phyloP scores from a whole-genome alignment of 1,140 invertebrate genomes.

The Rhyzopertha dominica region DNA sequence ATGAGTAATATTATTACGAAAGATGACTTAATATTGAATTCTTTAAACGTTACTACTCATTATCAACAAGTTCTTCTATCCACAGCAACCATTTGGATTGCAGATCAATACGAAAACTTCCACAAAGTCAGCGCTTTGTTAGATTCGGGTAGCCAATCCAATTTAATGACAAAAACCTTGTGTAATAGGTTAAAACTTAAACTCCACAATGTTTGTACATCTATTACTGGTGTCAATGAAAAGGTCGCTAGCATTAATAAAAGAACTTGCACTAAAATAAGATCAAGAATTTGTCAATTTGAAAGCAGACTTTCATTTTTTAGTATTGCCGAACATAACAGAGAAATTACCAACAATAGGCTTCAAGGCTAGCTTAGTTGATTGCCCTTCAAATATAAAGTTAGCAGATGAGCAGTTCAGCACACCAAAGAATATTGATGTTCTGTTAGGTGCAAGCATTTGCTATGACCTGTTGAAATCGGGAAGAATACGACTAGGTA shows the following conservation, averaged over 20 bases:
- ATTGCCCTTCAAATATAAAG: constrained; percentile 12
- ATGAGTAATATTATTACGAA: too few species aligned
- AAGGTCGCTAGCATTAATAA: constrained; percentile 7
- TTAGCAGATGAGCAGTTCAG: constrained; percentile 33
- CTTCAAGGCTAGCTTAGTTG: constrained; percentile 9
- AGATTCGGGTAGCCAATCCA: constrained; percentile 19
- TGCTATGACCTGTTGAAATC: constrained; percentile 38
- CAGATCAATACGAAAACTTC: constrained; percentile 3
- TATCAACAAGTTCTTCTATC: constrained; percentile 14
- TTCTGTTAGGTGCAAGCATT: constrained; percentile 32
- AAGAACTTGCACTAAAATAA: constrained; percentile 11
- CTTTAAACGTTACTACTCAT: too few species aligned
- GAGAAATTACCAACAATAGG: constrained; percentile 8
- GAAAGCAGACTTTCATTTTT: constrained; percentile 13
- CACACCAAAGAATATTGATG: constrained; percentile 27
- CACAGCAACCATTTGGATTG: constrained; percentile 13
- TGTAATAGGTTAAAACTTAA: constrained; percentile 14
- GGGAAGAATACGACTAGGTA: constrained; percentile 28
- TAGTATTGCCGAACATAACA: constrained; percentile 15
- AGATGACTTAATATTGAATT: too few species aligned
- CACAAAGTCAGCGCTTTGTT: constrained; percentile 10
- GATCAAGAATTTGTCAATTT: constrained; percentile 10
- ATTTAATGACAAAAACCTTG: constrained; percentile 13
- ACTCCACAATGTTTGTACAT: constrained; percentile 3
- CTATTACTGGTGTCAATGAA: constrained; percentile 14